Percentiles rank a stretch among this genome's conserved stretches.
Evolutionary conservation across 2,113 vertebrate genomes (phyloP).

Genomic region (Phylloscopus trochilus): DNA sequence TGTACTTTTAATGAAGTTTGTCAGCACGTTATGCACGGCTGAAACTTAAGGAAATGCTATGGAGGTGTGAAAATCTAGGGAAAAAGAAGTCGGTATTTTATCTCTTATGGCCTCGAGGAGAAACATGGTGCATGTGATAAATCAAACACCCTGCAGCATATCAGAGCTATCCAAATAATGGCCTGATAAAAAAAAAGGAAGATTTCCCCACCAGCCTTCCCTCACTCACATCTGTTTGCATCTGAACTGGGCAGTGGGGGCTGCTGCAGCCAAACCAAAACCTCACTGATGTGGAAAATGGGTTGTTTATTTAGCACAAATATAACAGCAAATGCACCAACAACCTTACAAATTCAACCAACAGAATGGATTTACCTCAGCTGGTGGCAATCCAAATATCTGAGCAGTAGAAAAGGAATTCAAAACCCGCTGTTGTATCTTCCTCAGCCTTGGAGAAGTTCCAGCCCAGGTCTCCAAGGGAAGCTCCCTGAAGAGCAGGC

Average conservation of each 20-base stretch:
- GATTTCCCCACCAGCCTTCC: not conserved
- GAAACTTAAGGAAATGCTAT: not conserved
- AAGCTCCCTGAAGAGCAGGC: not conserved
- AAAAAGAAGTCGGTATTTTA: not conserved
- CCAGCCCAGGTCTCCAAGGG: accelerated
- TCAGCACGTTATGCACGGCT: not conserved
- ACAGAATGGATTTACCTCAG: not conserved
- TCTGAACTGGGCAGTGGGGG: not conserved
- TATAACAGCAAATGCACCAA: not conserved
- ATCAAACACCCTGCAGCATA: not conserved
- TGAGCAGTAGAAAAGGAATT: not conserved
- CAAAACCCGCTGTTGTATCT: not conserved
- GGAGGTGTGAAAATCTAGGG: not conserved
- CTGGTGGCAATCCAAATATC: not conserved
- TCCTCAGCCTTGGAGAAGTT: not conserved
- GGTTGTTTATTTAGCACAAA: not conserved
- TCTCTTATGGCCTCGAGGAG: not conserved
- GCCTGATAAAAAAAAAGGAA: not conserved
- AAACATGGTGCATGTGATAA: not conserved
- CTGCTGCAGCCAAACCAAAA: not conserved
- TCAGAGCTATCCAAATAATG: not conserved
- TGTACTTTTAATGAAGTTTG: slow-evolving; percentile 40
- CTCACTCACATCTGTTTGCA: not conserved
- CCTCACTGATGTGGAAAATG: not conserved
- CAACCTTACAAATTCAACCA: not conserved